Evolutionary conservation across 2,113 vertebrate species (phyloP), one percentile per base, ranked within the genome.

Genomic region (Phalacrocorax pelagicus): DNA sequence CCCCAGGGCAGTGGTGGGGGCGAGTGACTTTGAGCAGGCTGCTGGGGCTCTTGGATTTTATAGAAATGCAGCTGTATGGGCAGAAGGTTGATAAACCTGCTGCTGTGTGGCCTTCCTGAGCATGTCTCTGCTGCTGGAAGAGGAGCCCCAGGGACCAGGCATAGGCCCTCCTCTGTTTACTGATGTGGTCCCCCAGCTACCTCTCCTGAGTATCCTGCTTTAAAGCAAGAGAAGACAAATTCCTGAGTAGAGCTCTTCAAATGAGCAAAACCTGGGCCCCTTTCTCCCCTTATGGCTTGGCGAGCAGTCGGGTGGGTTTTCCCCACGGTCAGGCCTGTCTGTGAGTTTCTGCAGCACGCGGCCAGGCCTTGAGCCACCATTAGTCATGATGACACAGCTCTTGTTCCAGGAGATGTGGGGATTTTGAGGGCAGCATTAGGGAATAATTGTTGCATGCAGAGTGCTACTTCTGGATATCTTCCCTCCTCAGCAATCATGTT

Each of bases 1-100:
- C 44, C 30, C 22, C 12, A 46, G n/a, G n/a, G 44, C 62, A 10
- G 30, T 7, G n/a, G 12, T 38, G 62, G 38, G 23, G 24, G 30
- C 0, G 0, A 49, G 5, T 0, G 0, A 5, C 55, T 78, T 63
- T n/a, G 46, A 44, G 70, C 17, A 52, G 40, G 71, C 71, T 81
- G 34, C 34, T 55, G 42, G 46, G 36, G 13, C 22, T 74, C 29
- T 15, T 29, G 27, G 79, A 6, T 34, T 4, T 34, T 19, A 38
- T 12, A 34, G 61, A 54, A 79, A 67, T 21, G 34, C 7, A 49
- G 72, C 15, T 38, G 6, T 27, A 9, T 10, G 70, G 42, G 36
- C 21, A 38, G 13, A 10, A 61, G 3, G 6, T 22, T 34, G 24
- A 27, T 14, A 54, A 49, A 49, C 19, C 59, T 36, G 52, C 9